Conservation (phyloP, 1,140 invertebrate genomes). For the Delia radicum region DNA sequence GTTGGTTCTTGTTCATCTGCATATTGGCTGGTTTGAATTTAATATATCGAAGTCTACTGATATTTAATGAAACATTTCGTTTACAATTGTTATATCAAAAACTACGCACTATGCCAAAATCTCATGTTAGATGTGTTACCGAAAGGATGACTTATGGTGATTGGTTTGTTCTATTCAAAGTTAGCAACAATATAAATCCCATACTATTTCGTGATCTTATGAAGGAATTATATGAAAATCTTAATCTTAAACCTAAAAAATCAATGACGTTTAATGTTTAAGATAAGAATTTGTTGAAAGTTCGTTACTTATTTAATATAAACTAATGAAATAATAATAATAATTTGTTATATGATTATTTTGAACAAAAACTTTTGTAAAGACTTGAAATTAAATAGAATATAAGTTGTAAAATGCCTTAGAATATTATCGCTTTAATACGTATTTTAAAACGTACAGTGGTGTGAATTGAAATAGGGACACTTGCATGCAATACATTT, state of each 20-base stretch:
- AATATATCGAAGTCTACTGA: conserved; percentile 59
- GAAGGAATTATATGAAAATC: conserved; percentile 52
- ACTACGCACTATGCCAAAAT: conserved; percentile 37
- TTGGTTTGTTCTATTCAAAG: conserved; percentile 69
- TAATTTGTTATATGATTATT: too few relatives aligned
- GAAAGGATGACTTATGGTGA: conserved; percentile 60
- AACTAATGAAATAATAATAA: too few relatives aligned
- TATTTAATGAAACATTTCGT: conserved; percentile 42
- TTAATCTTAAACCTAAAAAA: conserved; percentile 22
- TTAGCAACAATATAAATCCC: conserved; percentile 69
- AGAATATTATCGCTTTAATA: neutral
- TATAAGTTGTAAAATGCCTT: conserved; percentile 1
- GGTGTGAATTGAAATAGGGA: too few relatives aligned
- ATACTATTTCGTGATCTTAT: conserved; percentile 62
- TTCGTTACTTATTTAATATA: too few relatives aligned
- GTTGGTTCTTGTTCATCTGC: conserved; percentile 75
- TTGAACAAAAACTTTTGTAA: neutral
- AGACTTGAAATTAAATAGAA: neutral
- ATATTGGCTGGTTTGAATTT: conserved; percentile 65
- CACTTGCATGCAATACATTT: too few relatives aligned
- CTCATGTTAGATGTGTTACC: conserved; percentile 30
- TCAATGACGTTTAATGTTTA: neutral
- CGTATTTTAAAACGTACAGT: neutral
- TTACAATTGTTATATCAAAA: conserved; percentile 60
- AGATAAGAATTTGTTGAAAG: too few relatives aligned